Percentiles rank a stretch among this genome's conserved stretches.
Conservation (phyloP, 1,140 invertebrate genomes). For the Aphelinus certus region DNA sequence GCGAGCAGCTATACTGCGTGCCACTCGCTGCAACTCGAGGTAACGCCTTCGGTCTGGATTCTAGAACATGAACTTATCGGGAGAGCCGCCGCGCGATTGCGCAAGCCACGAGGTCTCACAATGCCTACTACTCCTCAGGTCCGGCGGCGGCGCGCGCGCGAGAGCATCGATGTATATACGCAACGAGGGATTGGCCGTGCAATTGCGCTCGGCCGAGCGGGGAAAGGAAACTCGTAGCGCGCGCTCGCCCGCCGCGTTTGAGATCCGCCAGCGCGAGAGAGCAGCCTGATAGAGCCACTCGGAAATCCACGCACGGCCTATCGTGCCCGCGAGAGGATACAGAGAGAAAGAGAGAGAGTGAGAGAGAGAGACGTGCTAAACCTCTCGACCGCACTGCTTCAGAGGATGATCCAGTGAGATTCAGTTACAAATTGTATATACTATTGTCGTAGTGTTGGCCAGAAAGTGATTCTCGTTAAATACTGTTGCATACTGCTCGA, state of each 20-base stretch:
- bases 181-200: slow-evolving; percentile 46
- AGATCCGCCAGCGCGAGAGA: background rate
- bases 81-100: slow-evolving; percentile 59
- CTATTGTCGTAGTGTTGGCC: too few relatives aligned
- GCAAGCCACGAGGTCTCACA: slow-evolving; percentile 55
- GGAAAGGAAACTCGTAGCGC: slow-evolving; percentile 32
- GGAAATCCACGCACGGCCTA: background rate
- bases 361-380: too few relatives aligned
- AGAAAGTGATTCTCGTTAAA: too few relatives aligned
- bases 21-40: too few relatives aligned
- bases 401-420: too few relatives aligned
- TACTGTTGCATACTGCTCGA: too few relatives aligned
- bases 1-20: background rate
- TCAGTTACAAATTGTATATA: too few relatives aligned
- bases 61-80: slow-evolving; percentile 64
- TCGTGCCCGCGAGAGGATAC: too few relatives aligned
- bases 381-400: too few relatives aligned
- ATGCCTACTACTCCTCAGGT: slow-evolving; percentile 47
- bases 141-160: slow-evolving; percentile 17
- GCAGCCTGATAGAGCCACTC: background rate
- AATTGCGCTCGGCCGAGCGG: background rate
- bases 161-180: slow-evolving; percentile 20
- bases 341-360: too few relatives aligned
- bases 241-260: background rate
- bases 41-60: slow-evolving; percentile 61